Base-by-base conservation (phyloP, 2,113 vertebrate species). In the Laterallus jamaicensis region DNA sequence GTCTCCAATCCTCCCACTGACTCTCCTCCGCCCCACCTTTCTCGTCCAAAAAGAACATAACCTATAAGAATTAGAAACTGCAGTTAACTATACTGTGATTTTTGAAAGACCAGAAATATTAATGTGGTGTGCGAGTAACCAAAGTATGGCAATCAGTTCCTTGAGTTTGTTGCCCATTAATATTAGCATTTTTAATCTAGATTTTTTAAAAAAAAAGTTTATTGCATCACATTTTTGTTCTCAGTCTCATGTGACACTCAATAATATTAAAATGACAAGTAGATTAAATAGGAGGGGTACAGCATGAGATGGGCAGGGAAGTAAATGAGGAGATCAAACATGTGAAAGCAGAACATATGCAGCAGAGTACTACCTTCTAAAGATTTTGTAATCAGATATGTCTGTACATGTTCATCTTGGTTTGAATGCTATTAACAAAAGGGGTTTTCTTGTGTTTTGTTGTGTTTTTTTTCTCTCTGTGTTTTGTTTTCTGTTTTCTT, bases 1-100 rank as follows among this genome's bases (percentile, higher is more conserved):
- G 26, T 58, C 12, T 90, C 22, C 28, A 54, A 1, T 60, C 67
- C 19, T 88, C 24, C 12, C 2, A 26, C 6, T 85, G 63, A 39
- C 8, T 59, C 17, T 5, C 2, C 3, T 1, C 4, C 1, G 11
- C 16, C 24, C 22, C 8, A 49, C 25, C 10, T 60, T 69, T 3
- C 40, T 24, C n/a, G 81, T 74, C 56, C 28, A 55, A 39, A 71
- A 88, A 39, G 4, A 82, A 40, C 10, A 39, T 3, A 52, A 64
- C 5, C 9, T 21, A 14, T 29, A 66, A 70, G 52, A 77, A 32
- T 39, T 37, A 56, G 1, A 8, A 64, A 19, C 40, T 66, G 11
- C 2, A 25, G 11, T 71, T 55, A 47, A 40, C 12, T 42, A 16
- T 17, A 37, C 4, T 55, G 19, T 32, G 32, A 44, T 66, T 81